Base-by-base conservation (phyloP, 2,888 invertebrate genomes). In the Volucella inflata region DNA sequence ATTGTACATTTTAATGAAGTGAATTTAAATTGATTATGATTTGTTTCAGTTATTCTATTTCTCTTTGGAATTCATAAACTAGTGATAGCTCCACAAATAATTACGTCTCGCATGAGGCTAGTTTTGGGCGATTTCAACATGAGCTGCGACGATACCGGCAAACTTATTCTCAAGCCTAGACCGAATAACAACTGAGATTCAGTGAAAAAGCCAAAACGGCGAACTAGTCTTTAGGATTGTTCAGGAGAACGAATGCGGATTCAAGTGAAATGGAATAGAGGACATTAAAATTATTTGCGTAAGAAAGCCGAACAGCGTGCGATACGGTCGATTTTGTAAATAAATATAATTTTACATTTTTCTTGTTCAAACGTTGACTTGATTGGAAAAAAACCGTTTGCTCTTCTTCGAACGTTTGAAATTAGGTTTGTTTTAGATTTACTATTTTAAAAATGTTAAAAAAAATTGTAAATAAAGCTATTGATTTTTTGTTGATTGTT, bases 91-190 rank as follows among this genome's bases (percentile, higher is more conserved):
- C 98, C 99, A 0, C 97, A 97, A 88, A 98, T 99, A 87, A 97
- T 99, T 88, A 98, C 98, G 0, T 96, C 98, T 0, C 94, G 99
- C 87, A 98, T 98, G 55, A 94, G 98, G 79, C 95, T 95, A 65
- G 98, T 98, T 1, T 94, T 99, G 70, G 95, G 96, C 53, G 98
- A 99, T 92, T 99, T 98, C 92, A 99, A 99, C 92, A 98, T 99
- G 98, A 98, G 98, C 30, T 99, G 99, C 92, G 98, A 98, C 91
- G 98, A 99, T 91, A 98, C 98, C 40, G 98, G 98, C 77, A 98
- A 98, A 93, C 94, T 99, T 62, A 98, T 99, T 89, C 93, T 99
- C 44, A 98, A 98, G 91, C 98, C 98, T 1, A 93, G 97, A 79
- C 97, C 97, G 51, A 94, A 91, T 78, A 92, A 91, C 87, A 91